A percentile compares a stretch with the other conserved stretches of the same genome.
These are phyloP conservation scores for Verasper variegatus DNA, from an alignment of 2,113 vertebrate species.

Conservation along the genomic window DNA sequence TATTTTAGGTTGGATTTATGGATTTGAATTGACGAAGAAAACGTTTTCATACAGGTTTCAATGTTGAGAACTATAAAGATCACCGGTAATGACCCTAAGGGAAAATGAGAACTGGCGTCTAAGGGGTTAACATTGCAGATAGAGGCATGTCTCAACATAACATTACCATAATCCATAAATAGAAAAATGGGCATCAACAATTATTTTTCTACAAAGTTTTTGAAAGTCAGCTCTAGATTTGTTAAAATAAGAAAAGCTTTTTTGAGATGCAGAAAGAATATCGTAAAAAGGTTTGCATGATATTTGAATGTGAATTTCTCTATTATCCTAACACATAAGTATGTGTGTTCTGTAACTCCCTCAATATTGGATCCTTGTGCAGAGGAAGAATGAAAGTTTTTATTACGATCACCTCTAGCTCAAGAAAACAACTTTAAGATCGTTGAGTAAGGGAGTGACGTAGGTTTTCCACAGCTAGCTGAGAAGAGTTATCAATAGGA, in stretches of 20 bases:
- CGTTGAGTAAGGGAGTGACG: too few species aligned
- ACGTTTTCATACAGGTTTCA: too few species aligned
- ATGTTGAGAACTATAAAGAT: too few species aligned
- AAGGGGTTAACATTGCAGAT: too few species aligned
- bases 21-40: too few species aligned
- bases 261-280: neutral
- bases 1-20: too few species aligned
- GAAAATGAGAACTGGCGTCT: too few species aligned
- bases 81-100: too few species aligned
- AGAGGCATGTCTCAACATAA: neutral
- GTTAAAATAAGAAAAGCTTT: neutral
- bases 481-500: neutral
- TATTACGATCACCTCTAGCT: neutral
- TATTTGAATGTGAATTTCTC: neutral
- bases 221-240: neutral
- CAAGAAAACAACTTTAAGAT: too few species aligned
- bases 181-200: neutral
- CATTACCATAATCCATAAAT: neutral
- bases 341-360: too few species aligned
- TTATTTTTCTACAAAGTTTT: too few species aligned
- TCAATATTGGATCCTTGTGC: neutral
- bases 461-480: neutral
- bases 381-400: neutral
- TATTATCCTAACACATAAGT: too few species aligned
- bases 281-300: neutral